phyloP scores from a whole-genome alignment of 2,113 vertebrate genomes.

The Stigmatopora argus region DNA sequence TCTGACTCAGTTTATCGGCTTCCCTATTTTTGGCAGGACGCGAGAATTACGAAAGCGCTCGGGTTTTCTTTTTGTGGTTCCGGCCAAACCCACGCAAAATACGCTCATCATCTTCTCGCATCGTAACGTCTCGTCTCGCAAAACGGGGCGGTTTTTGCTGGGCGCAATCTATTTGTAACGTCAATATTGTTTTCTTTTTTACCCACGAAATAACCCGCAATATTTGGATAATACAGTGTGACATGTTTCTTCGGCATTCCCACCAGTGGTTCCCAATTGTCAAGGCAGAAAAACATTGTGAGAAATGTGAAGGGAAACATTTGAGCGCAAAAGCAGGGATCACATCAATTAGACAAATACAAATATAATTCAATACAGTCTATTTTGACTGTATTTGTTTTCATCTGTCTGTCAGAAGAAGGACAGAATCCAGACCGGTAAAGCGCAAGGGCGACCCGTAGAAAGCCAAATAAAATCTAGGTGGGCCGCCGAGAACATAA shows the following conservation, averaged over 20 bases:
- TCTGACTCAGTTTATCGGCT: slow-evolving; percentile 54
- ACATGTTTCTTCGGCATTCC: neutral
- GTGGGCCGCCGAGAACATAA: slow-evolving; percentile 21
- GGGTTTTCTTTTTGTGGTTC: slow-evolving; percentile 49
- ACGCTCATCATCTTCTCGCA: slow-evolving; percentile 19
- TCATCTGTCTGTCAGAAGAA: neutral
- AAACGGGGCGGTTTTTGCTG: too few relatives aligned
- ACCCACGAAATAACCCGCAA: too few relatives aligned
- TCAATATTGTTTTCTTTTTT: too few relatives aligned
- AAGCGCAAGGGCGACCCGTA: slow-evolving; percentile 7
- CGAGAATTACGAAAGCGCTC: slow-evolving; percentile 36
- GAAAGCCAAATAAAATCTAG: slow-evolving; percentile 33
- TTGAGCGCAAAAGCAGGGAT: slow-evolving; percentile 10
- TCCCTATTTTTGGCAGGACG: slow-evolving; percentile 41
- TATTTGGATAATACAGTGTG: neutral
- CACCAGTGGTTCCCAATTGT: neutral
- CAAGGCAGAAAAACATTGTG: slow-evolving; percentile 27
- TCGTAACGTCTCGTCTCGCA: neutral
- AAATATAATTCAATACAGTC: slow-evolving; percentile 2
- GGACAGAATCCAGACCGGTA: slow-evolving; percentile 2
- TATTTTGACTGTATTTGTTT: neutral
- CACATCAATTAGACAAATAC: slow-evolving; percentile 4
- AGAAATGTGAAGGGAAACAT: slow-evolving; percentile 36
- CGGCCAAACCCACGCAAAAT: slow-evolving; percentile 33
- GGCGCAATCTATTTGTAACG: too few relatives aligned